Evolutionary conservation across 1,140 invertebrate species (phyloP), one percentile per base, ranked within the genome.

Genomic region (Musca domestica): DNA sequence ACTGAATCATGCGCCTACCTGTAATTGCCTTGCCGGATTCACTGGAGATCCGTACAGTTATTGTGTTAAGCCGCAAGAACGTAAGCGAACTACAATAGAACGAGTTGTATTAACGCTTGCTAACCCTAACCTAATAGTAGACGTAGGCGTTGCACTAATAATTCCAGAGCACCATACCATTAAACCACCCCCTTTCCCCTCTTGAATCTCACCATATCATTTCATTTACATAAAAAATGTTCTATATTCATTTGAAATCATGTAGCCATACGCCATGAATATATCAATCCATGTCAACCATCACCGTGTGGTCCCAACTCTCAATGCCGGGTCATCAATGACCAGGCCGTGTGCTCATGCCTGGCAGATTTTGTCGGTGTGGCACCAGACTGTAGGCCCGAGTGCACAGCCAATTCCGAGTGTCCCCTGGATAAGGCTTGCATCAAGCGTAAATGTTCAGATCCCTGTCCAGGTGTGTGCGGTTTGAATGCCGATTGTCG

Each of bases 401-500:
- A 92, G 78, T 94, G 92, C 71, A 80, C 86, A 47, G 74, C 83
- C 2, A 93, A 92, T 76, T 87, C 90, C 20, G 92, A 95, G 72
- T 94, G 93, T 73, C 83, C 87, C 66, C 81, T 86, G n/a, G 87
- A 85, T 58, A 88, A 84, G 74, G 90, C 91, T 3, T 95, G 92
- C 73, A 84, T 91, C 46, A 91, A 91, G 76, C 90, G 91, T 73
- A 93, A 94, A 83, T 95, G 92, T 74, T 83, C 87, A 47, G 88
- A 93, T 83, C 92, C 92, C 12, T 94, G 92, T 69, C 86, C 88
- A 22, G 90, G 89, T 69, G 88, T 88, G 2, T 95, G 93, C 80
- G 92, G 92, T 5, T 80, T 88, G 51, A 91, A 89, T 79, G 90
- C 92, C 0, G 85, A 88, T 64, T 94, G 92, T 76, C 85, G 86